Conservation (phyloP, 2,888 invertebrate genomes). For the Tachina lurida region DNA sequence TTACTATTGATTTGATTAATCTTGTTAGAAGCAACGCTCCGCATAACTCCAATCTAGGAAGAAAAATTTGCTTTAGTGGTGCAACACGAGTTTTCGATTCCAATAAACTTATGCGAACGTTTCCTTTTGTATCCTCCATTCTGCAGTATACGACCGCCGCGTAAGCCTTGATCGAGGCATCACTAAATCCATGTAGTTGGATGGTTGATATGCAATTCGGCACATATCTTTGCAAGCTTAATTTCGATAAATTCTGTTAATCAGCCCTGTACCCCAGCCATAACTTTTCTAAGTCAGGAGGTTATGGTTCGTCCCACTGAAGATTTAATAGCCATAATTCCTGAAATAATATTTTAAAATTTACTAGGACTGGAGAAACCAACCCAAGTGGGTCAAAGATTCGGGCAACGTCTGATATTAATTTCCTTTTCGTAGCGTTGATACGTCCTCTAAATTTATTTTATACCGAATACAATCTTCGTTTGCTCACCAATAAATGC, state of each 20-base stretch:
- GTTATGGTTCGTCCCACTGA: conserved; percentile 65
- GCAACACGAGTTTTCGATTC: conserved; percentile 48
- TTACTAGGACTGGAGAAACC: conserved; percentile 32
- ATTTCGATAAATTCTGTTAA: background rate
- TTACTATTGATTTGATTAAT: background rate
- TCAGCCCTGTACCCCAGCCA: conserved; percentile 21
- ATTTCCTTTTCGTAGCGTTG: conserved; percentile 13
- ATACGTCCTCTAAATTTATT: background rate
- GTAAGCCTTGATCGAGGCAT: conserved; percentile 39
- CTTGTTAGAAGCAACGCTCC: conserved; percentile 14
- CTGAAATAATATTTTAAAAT: conserved; percentile 58
- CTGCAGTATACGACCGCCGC: conserved; percentile 29
- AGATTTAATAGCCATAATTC: conserved; percentile 66
- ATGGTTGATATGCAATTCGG: background rate
- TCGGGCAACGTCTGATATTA: conserved; percentile 41
- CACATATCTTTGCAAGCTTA: background rate
- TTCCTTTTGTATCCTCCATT: background rate
- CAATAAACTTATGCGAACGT: background rate
- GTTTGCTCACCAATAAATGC: conserved; percentile 61
- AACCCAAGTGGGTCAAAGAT: conserved; percentile 49
- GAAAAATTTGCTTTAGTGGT: conserved; percentile 31
- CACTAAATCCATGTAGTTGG: conserved; percentile 39
- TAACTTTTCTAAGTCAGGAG: conserved; percentile 8
- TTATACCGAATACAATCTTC: conserved; percentile 48
- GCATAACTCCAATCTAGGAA: too few species aligned